phyloP scores from a whole-genome alignment of 2,797 vertebrate genomes.

The Molossus molossus region DNA sequence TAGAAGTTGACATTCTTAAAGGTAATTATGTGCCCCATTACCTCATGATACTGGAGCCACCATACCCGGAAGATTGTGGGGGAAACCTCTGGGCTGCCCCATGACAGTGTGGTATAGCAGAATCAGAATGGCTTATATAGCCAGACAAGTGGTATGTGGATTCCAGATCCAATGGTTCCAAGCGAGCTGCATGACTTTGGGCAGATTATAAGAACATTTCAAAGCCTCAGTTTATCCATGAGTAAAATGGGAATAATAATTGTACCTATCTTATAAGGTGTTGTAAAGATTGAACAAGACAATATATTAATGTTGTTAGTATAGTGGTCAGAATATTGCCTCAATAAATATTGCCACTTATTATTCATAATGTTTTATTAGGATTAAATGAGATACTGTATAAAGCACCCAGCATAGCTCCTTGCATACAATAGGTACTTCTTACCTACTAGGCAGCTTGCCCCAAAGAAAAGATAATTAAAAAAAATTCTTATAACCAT shows the following conservation, averaged over 20 bases:
- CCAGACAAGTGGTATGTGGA: neutral
- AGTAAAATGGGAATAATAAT: constrained; percentile 27
- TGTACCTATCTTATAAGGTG: neutral
- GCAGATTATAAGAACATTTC: neutral
- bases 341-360: constrained; percentile 23
- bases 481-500: constrained; percentile 56
- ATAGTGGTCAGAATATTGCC: neutral
- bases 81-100: no score
- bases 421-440: neutral
- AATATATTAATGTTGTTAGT: neutral
- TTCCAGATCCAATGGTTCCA: neutral
- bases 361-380: constrained; percentile 39
- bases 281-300: constrained; percentile 18
- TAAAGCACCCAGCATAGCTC: neutral
- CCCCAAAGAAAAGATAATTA: neutral
- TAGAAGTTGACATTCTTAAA: neutral
- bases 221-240: neutral
- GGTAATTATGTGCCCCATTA: neutral
- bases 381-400: constrained; percentile 4
- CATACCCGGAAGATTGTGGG: neutral
- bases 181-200: neutral
- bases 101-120: neutral
- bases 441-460: neutral
- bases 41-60: neutral
- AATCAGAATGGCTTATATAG: neutral